Conservation (phyloP, 2,888 invertebrate species). For the Parnassius apollo region DNA sequence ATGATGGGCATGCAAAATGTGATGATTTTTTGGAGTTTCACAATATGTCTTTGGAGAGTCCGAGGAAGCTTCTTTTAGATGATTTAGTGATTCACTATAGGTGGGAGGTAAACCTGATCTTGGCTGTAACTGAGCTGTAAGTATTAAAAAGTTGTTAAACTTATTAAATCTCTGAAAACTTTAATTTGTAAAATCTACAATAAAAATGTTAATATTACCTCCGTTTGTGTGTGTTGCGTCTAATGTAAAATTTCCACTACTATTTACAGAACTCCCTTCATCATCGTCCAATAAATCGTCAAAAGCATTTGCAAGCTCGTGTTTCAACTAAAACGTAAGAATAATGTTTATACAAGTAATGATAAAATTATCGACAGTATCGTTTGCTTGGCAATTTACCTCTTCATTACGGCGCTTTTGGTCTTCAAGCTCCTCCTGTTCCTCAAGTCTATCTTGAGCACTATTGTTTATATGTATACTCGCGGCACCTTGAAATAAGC, state of each 20-base stretch:
- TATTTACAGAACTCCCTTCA: constrained; percentile 82
- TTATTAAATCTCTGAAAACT: background rate
- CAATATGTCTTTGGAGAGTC: constrained; percentile 63
- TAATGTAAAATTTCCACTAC: constrained; percentile 74
- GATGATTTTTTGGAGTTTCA: constrained; percentile 65
- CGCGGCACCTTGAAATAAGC: constrained; percentile 85
- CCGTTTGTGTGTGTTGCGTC: constrained; percentile 63
- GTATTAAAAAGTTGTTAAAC: constrained; percentile 3
- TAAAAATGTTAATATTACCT: constrained; percentile 33
- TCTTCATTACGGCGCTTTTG: constrained; percentile 84
- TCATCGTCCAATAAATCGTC: constrained; percentile 85
- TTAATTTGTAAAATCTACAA: background rate
- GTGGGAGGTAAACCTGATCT: constrained; percentile 63
- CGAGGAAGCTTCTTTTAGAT: constrained; percentile 56
- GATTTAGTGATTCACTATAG: constrained; percentile 68
- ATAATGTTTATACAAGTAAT: constrained; percentile 14
- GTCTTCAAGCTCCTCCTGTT: constrained; percentile 86
- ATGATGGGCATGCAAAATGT: constrained; percentile 46
- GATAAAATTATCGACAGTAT: background rate
- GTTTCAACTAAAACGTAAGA: constrained; percentile 75
- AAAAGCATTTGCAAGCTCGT: constrained; percentile 84
- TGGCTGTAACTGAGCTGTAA: constrained; percentile 46
- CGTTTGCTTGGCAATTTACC: constrained; percentile 56
- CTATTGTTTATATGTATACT: constrained; percentile 84
- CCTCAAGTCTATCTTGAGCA: constrained; percentile 83